Base-by-base conservation (phyloP, 2,888 invertebrate species). In the Romanomermis culicivorax region DNA sequence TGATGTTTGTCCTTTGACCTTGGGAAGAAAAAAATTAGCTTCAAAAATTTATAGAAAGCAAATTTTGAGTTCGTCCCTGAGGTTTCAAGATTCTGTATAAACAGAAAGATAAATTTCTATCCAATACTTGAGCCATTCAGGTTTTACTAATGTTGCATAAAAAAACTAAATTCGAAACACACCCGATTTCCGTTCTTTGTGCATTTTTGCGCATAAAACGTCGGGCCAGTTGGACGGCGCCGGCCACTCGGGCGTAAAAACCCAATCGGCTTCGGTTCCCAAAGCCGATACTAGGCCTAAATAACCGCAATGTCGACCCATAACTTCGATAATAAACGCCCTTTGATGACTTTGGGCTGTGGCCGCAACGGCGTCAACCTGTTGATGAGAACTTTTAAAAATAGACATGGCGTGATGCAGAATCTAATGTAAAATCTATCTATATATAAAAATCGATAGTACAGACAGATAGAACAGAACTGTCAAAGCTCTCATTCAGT, bases 221-320 rank as follows among this genome's bases (percentile, higher is more conserved):
- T 81, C 80, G 68, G 81, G 80, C 95, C 95, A 95, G 74, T 85
- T 82, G 69, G 77, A 75, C 70, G 81, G 80, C 69, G 85, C 88
- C 65, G 95, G 93, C 79, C 85, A 85, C 77, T 95, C 95, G 56
- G 95, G 93, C 71, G 93, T 85, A 78, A 95, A 93, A 68, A 93
- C 85, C 80, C 80, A 93, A 77, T 93, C 91, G 66, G 93, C 93
- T 75, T 91, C 95, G 67, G 82, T 80, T 67, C 89, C 83, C 75
- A 89, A 77, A 71, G 86, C 86, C 74, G 86, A 83, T 68, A 89
- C 87, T 73, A 95, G 76, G 66, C 88, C 93, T 77, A 95, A 79
- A 77, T 95, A 93, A 85, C 97, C 97, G 74, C 97, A 97, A 74
- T 97, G 89, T 64, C 97, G 79, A 56, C 97, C 97, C 97, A 97